Evolutionary conservation across 1,140 invertebrate genomes (phyloP).

Genomic region (Eurosta solidaginis): DNA sequence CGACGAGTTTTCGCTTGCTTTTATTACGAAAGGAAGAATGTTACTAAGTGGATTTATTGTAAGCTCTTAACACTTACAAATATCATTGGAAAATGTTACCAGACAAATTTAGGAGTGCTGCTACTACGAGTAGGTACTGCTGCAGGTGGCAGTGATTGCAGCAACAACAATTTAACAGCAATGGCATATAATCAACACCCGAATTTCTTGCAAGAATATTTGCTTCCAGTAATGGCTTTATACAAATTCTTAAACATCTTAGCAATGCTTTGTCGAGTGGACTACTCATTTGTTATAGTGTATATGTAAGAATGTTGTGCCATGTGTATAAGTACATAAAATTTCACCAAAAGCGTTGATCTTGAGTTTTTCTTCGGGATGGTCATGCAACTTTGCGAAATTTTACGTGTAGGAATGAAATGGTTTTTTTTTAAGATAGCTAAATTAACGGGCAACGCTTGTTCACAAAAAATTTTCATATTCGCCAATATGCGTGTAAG

Average conservation of each 20-base stretch:
- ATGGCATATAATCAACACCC: slow-evolving; percentile 2
- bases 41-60: slow-evolving; percentile 28
- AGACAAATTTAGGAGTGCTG: neutral
- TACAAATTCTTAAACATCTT: neutral
- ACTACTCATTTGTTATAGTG: slow-evolving; percentile 2
- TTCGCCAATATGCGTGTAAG: no score
- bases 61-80: slow-evolving; percentile 19
- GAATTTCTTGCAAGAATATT: neutral
- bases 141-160: neutral
- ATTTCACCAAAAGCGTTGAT: neutral
- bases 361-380: neutral
- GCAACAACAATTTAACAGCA: neutral
- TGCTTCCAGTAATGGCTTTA: neutral
- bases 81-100: neutral
- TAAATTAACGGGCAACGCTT: no score
- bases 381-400: neutral
- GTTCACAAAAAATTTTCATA: no score
- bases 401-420: neutral
- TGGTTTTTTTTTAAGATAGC: neutral
- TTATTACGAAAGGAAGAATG: slow-evolving; percentile 12
- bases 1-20: neutral
- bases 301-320: no score
- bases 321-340: no score
- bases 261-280: slow-evolving; percentile 7
- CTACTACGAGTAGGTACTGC: neutral